Evolutionary conservation across 2,888 invertebrate genomes (phyloP).

Genomic region (Pterostichus niger): DNA sequence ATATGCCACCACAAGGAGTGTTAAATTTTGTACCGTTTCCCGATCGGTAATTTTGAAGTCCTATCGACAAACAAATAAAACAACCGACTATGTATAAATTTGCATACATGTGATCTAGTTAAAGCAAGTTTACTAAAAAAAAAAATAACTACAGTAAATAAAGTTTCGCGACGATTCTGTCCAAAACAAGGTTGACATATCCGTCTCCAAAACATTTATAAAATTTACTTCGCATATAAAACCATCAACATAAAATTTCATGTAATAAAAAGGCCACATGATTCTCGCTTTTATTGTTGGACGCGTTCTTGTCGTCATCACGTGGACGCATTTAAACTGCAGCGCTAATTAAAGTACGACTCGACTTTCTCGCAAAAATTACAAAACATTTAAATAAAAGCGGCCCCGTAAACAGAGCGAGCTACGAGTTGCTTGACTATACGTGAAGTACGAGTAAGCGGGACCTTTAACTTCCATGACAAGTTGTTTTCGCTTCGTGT

Average conservation of each 20-base stretch:
- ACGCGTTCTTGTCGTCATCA: conserved; percentile 11
- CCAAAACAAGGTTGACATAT: conserved; percentile 17
- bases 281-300: conserved; percentile 52
- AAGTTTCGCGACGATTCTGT: neutral
- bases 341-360: conserved; percentile 36
- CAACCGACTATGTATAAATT: too few species aligned
- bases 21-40: too few species aligned
- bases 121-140: too few species aligned
- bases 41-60: too few species aligned
- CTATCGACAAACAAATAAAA: too few species aligned
- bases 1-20: too few species aligned
- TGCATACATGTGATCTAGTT: too few species aligned
- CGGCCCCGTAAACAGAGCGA: conserved; percentile 44
- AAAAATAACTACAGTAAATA: too few species aligned
- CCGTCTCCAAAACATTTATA: conserved; percentile 15
- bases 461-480: conserved; percentile 7
- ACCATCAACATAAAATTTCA: conserved; percentile 21
- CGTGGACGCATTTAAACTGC: conserved; percentile 36
- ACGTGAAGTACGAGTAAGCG: neutral
- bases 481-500: neutral
- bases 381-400: conserved; percentile 54
- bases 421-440: neutral
- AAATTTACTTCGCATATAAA: conserved; percentile 20
- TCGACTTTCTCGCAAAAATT: conserved; percentile 57
- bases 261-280: conserved; percentile 32